Percentiles rank a stretch among this genome's conserved stretches.
Evolutionary conservation across 2,797 vertebrate genomes (phyloP).

Genomic region (Chelmon rostratus): DNA sequence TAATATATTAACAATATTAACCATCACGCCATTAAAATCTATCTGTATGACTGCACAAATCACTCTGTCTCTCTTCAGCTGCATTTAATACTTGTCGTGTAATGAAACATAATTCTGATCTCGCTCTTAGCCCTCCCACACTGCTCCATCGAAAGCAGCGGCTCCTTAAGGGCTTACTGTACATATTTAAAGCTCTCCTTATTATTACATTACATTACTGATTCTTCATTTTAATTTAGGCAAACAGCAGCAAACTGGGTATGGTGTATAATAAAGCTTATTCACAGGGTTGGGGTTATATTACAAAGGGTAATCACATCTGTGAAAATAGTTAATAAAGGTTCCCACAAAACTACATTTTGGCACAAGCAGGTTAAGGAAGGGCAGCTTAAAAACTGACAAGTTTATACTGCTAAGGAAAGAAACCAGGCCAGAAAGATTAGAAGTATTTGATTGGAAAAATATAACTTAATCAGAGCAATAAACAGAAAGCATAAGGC

Average conservation of each 20-base stretch:
- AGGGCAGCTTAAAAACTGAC: neutral
- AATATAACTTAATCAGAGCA: neutral
- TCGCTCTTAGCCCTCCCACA: neutral
- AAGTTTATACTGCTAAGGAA: neutral
- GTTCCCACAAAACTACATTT: neutral
- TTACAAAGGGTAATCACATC: conserved; percentile 19
- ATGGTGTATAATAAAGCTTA: conserved; percentile 21
- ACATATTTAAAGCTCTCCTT: neutral
- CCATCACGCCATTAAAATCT: conserved; percentile 15
- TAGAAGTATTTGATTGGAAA: neutral
- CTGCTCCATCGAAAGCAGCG: neutral
- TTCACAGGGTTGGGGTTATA: neutral
- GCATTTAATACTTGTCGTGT: conserved; percentile 52
- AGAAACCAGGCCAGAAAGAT: conserved; percentile 7
- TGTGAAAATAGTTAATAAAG: conserved; percentile 3
- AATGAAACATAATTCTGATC: conserved; percentile 26
- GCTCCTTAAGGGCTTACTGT: neutral
- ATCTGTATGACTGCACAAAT: neutral
- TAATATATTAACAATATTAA: conserved; percentile 14
- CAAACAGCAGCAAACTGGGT: conserved; percentile 46
- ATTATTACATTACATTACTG: conserved; percentile 21
- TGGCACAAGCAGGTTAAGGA: conserved; percentile 13
- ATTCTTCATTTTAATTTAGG: conserved; percentile 61
- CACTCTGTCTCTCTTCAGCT: conserved; percentile 22
- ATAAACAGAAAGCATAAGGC: conserved; percentile 1